Conservation (phyloP, 2,797 vertebrate species). For the Artibeus lituratus region DNA sequence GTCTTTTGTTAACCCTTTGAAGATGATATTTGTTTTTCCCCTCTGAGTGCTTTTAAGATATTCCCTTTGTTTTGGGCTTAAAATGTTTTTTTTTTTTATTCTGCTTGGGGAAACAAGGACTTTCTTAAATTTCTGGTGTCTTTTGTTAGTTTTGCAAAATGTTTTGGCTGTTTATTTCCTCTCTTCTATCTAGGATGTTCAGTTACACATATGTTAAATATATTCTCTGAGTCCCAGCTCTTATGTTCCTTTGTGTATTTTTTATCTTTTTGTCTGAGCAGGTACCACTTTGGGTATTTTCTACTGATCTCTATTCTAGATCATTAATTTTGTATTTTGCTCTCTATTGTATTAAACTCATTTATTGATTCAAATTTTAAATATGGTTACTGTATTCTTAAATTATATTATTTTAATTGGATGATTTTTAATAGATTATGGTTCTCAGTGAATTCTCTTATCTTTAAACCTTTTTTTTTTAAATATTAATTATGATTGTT, state of each 20-base stretch:
- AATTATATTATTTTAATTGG: neutral
- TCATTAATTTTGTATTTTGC: neutral
- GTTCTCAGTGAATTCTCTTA: neutral
- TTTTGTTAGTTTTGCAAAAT: neutral
- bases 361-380: conserved; percentile 31
- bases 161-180: neutral
- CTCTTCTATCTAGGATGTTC: neutral
- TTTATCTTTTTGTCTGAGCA: neutral
- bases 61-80: conserved; percentile 19
- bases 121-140: neutral
- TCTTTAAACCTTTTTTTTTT: neutral
- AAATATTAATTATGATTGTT: neutral
- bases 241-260: neutral
- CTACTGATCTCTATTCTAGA: neutral
- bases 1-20: neutral
- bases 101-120: neutral
- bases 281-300: neutral
- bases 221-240: neutral
- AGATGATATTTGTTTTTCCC: neutral
- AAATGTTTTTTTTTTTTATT: neutral
- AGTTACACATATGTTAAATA: neutral
- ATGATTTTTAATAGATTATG: neutral
- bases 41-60: conserved; percentile 1
- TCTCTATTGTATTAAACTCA: neutral
- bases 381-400: neutral